Evolutionary conservation across 2,888 invertebrate genomes (phyloP).

Genomic region (Chorisops tibialis): DNA sequence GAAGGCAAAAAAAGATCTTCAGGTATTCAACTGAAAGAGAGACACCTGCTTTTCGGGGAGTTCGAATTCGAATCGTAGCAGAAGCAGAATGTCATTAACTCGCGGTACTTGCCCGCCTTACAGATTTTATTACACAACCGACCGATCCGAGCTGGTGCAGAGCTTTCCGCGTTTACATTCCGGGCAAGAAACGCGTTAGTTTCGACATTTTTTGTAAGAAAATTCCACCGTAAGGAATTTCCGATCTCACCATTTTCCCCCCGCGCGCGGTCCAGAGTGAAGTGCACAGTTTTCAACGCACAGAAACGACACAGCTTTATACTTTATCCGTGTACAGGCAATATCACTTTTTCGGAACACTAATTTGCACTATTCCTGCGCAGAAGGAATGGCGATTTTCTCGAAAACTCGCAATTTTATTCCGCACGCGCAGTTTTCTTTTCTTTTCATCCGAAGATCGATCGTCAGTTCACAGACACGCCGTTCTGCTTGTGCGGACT

Average conservation of each 20-base stretch:
- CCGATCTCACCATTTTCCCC: conserved; percentile 19
- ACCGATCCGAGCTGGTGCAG: no score
- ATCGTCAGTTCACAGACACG: not conserved
- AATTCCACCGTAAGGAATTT: conserved; percentile 21
- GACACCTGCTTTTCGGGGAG: conserved; percentile 9
- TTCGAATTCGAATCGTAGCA: no score
- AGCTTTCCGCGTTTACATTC: no score
- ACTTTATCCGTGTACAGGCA: not conserved
- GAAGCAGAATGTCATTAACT: conserved; percentile 11
- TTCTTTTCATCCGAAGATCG: not conserved
- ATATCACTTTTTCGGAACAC: not conserved
- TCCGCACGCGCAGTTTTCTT: not conserved
- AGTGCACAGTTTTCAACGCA: not conserved
- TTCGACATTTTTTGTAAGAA: not conserved
- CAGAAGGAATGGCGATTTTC: not conserved
- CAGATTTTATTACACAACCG: no score
- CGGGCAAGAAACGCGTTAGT: no score
- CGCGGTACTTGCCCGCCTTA: not conserved
- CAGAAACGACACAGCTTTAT: not conserved
- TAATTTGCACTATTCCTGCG: not conserved
- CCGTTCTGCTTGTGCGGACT: conserved; percentile 12
- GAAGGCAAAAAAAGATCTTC: not conserved
- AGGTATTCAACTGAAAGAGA: not conserved
- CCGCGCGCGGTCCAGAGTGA: not conserved
- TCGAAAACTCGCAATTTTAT: not conserved